Evolutionary conservation across 2,113 vertebrate genomes (phyloP), one percentile per base, ranked within the genome.

Genomic region (Ahaetulla prasina): DNA sequence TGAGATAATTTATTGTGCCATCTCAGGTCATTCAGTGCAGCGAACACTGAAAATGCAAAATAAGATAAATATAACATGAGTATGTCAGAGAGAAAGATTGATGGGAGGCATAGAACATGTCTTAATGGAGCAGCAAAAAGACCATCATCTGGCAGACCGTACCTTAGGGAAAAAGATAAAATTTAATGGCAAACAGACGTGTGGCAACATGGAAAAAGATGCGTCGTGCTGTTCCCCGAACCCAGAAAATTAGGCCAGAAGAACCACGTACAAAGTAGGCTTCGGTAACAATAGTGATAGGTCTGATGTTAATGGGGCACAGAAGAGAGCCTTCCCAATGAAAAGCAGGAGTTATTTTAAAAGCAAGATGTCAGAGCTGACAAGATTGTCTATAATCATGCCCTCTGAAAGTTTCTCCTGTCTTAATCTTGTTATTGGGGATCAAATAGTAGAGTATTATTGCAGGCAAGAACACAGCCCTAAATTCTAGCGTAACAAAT

Each of bases 31-130:
- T 92, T 7, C 68, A 39, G 11, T 39, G 23, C 50, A 87, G 5
- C 0, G 5, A 87, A 0, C 14, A 2, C 0, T 1, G 91, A 89
- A 2, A 35, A 2, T 3, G 0, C 0, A 25, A 89, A 54, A 85
- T 0, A 2, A 27, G n/a, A 6, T 55, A 47, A 91, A 60, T 7
- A 0, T 1, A 93, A 93, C 53, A 0, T 0, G n/a, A 86, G 54
- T 3, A 4, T 30, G 25, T 43, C 10, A n/a, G 0, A 3, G 47
- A 4, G 2, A 8, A 53, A 27, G 30, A 2, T 5, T 89, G 90
- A 35, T 1, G 0, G 87, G 85, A 10, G 8, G 12, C 35, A 0
- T 5, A 47, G 3, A 2, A 7, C 49, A 45, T 22, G 35, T 55
- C 16, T 25, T 52, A 0, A 23, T 0, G 23, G 85, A 39, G 47